Percentiles rank a stretch among this genome's conserved stretches.
phyloP scores from a whole-genome alignment of 2,113 vertebrate genomes.

The Saccopteryx leptura region DNA sequence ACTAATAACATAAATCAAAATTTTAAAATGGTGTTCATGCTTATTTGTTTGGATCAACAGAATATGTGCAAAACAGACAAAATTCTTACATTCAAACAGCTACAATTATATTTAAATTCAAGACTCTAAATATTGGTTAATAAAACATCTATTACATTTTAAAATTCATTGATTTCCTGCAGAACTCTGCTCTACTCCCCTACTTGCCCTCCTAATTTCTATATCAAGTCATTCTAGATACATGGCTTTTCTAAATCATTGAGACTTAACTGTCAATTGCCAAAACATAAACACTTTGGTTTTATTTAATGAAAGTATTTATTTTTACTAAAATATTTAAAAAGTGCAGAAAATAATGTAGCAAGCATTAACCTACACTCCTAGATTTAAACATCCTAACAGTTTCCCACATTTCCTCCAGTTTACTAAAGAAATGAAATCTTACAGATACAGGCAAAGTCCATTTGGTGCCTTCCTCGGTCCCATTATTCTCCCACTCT shows the following conservation, averaged over 20 bases:
- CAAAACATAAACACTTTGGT: background rate
- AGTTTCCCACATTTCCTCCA: background rate
- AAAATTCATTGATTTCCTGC: background rate
- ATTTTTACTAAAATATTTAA: background rate
- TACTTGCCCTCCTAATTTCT: background rate
- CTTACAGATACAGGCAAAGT: background rate
- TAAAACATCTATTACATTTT: conserved; percentile 2
- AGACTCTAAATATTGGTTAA: background rate
- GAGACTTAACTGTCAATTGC: background rate
- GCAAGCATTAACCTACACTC: background rate
- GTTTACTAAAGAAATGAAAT: conserved; percentile 6
- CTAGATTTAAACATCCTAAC: background rate
- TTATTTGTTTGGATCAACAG: background rate
- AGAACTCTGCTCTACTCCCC: background rate
- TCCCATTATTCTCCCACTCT: background rate
- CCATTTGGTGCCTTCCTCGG: background rate
- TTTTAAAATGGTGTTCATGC: background rate
- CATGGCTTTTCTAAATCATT: background rate
- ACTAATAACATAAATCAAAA: background rate
- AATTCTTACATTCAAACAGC: conserved; percentile 10
- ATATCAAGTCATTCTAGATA: background rate
- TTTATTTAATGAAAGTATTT: conserved; percentile 5
- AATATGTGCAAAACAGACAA: conserved; percentile 25
- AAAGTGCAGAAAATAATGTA: background rate
- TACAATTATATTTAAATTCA: conserved; percentile 57